Base-by-base conservation (phyloP, 2,888 invertebrate genomes). In the Spatulosminthurus flaviceps region DNA sequence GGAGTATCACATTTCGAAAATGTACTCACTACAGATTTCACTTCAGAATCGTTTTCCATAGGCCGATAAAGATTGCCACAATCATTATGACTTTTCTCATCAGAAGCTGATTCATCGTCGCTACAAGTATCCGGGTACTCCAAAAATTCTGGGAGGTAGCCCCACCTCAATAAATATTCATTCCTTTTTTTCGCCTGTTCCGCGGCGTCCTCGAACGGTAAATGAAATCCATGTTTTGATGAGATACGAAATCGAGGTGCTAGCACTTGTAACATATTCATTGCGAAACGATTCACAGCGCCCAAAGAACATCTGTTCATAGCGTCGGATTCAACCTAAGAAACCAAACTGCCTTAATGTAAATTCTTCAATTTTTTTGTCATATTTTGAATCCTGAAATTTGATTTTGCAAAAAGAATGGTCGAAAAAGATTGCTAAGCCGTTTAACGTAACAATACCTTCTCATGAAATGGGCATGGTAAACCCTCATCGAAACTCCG, bases 111-210 rank as follows among this genome's bases (percentile, higher is more conserved):
- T 13, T 34, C 34, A 34, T 34, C 34, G 9, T 34, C 34, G 9
- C 5, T 7, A 34, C 9, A 4, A 34, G 9, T 34, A 7, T 34
- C 34, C 34, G 9, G 4, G 9, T 34, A 34, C 4, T 34, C 34
- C 9, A 34, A 34, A 34, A 11, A 69, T n/a, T 69, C n/a, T 16
- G 69, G 69, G 2, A 69, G 69, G n/a, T 29, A 69, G 26, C 69
- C 64, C 64, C 64, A 64, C 11, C 11, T 16, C 11, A 64, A 21
- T 13, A 64, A 24, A 21, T 21, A 64, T 11, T 64, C 21, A 64
- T 64, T 64, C 0, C 21, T 16, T 0, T 21, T 16, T 7, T 21
- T 64, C 21, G 1, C 64, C 21, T 64, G 22, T 1, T 64, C 64
- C 22, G 19, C 64, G 1, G 64, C 11, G 2, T 64, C 22, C 21